Percentiles rank a stretch among this genome's conserved stretches.
phyloP scores from a whole-genome alignment of 2,888 invertebrate genomes.

The Ferrisia virgata region DNA sequence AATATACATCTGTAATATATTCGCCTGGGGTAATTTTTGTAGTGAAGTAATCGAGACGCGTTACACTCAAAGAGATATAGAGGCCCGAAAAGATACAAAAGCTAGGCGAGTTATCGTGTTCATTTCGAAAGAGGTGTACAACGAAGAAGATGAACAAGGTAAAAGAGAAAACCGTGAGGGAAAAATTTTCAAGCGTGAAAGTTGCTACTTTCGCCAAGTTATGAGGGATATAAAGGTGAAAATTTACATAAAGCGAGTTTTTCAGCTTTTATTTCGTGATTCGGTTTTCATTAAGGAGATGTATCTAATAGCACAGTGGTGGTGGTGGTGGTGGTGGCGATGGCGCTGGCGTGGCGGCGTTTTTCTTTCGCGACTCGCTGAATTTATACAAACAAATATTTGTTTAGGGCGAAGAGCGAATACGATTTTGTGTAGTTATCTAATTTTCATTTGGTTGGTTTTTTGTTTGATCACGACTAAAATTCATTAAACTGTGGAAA shows the following conservation, averaged over 20 bases:
- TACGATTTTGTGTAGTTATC: slow-evolving; percentile 17
- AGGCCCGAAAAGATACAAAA: background rate
- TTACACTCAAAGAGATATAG: background rate
- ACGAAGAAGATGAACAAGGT: background rate
- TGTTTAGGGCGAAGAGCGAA: background rate
- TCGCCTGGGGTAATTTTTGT: background rate
- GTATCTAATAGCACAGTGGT: background rate
- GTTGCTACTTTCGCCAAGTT: background rate
- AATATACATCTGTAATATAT: background rate
- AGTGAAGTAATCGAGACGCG: background rate
- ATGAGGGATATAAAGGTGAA: background rate
- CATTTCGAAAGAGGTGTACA: background rate
- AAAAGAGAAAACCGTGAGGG: too few species aligned
- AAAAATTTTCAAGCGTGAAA: slow-evolving; percentile 1
- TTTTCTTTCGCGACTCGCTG: background rate
- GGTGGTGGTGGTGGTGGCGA: background rate
- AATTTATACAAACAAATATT: slow-evolving; percentile 26
- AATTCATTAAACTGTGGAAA: slow-evolving; percentile 27
- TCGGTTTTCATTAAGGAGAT: slow-evolving; percentile 1
- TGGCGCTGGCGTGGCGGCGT: background rate
- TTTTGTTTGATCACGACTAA: slow-evolving; percentile 25
- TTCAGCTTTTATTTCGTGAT: background rate
- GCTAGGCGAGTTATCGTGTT: background rate
- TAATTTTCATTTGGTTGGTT: slow-evolving; percentile 22
- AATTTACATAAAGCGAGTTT: slow-evolving; percentile 25